phyloP scores from a whole-genome alignment of 2,797 vertebrate species.

The Ctenopoma kingsleyae region DNA sequence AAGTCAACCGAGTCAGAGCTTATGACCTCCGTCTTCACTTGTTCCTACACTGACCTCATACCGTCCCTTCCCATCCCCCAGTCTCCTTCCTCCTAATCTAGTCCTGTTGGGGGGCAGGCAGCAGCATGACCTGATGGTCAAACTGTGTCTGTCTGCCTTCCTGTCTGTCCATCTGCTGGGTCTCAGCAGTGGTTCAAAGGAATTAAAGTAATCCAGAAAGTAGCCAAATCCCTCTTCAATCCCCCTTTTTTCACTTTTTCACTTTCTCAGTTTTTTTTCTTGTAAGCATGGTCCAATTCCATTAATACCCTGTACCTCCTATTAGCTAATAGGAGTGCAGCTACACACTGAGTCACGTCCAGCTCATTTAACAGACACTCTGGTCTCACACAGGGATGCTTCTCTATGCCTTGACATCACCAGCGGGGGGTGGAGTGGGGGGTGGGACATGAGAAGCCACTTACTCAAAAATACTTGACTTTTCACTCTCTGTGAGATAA shows the following conservation, averaged over 20 bases:
- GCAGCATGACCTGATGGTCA: conserved; percentile 66
- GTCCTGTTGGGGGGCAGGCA: conserved; percentile 63
- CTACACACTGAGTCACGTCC: conserved; percentile 30
- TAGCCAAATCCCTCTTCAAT: conserved; percentile 19
- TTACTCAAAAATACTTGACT: neutral
- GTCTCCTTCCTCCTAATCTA: conserved; percentile 70
- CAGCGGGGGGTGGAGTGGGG: neutral
- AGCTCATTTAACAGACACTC: conserved; percentile 49
- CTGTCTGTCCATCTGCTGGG: conserved; percentile 71
- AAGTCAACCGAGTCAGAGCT: conserved; percentile 60
- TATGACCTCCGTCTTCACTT: conserved; percentile 67
- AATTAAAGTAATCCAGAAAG: conserved; percentile 56
- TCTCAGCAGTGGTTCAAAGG: conserved; percentile 44
- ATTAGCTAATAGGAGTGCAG: conserved; percentile 40
- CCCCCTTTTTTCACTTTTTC: conserved; percentile 24
- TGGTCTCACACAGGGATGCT: conserved; percentile 19
- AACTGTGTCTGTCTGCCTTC: conserved; percentile 68
- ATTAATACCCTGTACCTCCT: conserved; percentile 49
- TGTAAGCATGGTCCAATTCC: conserved; percentile 38
- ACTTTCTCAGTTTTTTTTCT: conserved; percentile 17
- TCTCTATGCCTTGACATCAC: conserved; percentile 14
- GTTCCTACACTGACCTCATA: conserved; percentile 70
- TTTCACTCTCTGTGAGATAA: conserved; percentile 3
- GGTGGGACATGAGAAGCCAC: neutral
- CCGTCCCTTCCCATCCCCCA: conserved; percentile 63